Evolutionary conservation across 2,797 vertebrate genomes (phyloP), one percentile per base, ranked within the genome.

Genomic region (Micrastur ruficollis): DNA sequence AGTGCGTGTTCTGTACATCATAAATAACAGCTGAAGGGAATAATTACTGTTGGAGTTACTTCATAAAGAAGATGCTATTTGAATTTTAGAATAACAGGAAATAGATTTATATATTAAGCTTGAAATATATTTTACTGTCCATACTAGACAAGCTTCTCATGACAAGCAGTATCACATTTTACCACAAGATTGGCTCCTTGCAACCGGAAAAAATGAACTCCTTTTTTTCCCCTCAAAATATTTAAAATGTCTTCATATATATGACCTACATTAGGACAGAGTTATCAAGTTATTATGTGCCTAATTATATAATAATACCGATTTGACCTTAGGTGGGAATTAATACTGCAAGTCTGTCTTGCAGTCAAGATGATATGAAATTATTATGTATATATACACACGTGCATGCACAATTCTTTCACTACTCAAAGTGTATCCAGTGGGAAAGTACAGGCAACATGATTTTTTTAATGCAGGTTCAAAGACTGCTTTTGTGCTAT

Each of bases 71-170:
- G 46, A 90, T 14, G 32, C 1, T 40, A 47, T 81, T 82, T 70
- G n/a, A 94, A 91, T 95, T 95, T 92, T 53, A 58, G 74, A 96
- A 68, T 25, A 96, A 94, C 90, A 92, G 67, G 85, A 96, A 95
- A 87, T n/a, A 71, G 25, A 90, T 40, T 40, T 61, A 58, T 34
- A 62, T 62, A 63, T 84, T 81, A 72, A 89, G 56, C 59, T 73
- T 66, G 49, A 81, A 95, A 86, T 17, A 79, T 31, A 81, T 81
- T 81, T 84, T 90, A 56, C 59, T 47, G n/a, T 66, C n/a, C 13
- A 50, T 49, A 32, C 21, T 34, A 86, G 53, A 72, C 3, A 5
- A 81, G 44, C 3, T 63, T 71, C 67, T 89, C 52, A 44, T 46
- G 66, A 79, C 80, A 86, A 86, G 40, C 21, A 70, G n/a, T 56